Evolutionary conservation across 2,113 vertebrate genomes (phyloP).

Genomic region (Donacobius atricapilla): DNA sequence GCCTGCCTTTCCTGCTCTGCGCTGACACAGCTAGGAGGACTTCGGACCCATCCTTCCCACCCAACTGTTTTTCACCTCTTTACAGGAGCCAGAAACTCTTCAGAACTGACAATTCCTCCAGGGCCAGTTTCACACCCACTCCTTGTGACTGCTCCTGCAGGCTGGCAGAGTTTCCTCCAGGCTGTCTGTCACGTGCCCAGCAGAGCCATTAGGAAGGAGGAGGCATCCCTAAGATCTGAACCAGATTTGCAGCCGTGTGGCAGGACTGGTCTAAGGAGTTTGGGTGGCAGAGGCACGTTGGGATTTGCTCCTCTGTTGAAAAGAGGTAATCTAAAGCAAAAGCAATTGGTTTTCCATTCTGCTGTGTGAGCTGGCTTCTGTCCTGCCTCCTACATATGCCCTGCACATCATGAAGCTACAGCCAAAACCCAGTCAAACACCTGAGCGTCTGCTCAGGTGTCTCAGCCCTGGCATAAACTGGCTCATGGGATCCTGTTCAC

Average conservation of each 20-base stretch:
- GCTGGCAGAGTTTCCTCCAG: not conserved
- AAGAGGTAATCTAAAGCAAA: not conserved
- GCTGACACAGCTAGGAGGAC: not conserved
- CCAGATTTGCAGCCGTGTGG: not conserved
- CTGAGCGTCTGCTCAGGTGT: not conserved
- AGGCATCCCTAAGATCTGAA: not conserved
- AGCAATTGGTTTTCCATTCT: not conserved
- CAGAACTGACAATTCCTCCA: not conserved
- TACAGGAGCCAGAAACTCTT: not conserved
- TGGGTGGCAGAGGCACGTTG: not conserved
- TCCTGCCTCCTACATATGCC: not conserved
- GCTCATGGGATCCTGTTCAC: not conserved
- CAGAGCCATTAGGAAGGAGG: not conserved
- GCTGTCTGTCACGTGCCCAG: not conserved
- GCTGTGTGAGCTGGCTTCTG: not conserved
- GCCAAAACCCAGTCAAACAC: not conserved
- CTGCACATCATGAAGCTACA: not conserved
- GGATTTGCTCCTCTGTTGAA: not conserved
- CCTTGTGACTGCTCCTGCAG: not conserved
- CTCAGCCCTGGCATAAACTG: not conserved
- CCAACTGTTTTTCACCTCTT: not conserved
- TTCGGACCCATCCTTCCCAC: not conserved
- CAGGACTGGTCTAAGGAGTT: not conserved
- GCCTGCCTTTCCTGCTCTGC: not conserved
- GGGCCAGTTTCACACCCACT: not conserved